Base-by-base conservation (phyloP, 2,888 invertebrate genomes). In the Eueremaeus valkanovi region DNA sequence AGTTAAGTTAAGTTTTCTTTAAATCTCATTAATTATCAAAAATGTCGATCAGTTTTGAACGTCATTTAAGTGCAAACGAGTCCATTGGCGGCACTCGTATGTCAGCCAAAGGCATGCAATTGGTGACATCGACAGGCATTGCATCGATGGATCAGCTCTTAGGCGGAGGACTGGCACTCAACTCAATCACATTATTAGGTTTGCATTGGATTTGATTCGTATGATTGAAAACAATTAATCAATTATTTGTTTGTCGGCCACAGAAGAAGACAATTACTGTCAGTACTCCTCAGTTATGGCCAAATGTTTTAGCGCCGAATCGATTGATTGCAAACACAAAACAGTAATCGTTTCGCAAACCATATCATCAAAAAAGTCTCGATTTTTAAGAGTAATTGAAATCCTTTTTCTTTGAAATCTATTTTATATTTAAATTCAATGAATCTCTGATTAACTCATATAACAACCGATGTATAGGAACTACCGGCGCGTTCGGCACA, bases 141-240 rank as follows among this genome's bases (percentile, higher is more conserved):
- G 33, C 29, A 18, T 51, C 72, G 18, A 29, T 75, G 18, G 75
- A 75, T 55, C 29, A 33, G 3, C 55, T 75, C 18, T 36, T 75
- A 16, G 75, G 75, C 18, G 72, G 72, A 27, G 75, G 75, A n/a
- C 51, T 75, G 72, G 49, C 75, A 21, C 16, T 75, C 31, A 55
- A 70, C 45, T 75, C 75, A 40, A 40, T 75, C 55, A 75, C 55
- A 29, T 42, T 75, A 29, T 51, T 75, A 1, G 75, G 75, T 75
- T 61, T n/a, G 61, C 5, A 33, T 3, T 13, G 1, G n/a, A n/a
- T n/a, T n/a, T n/a, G n/a, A n/a, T n/a, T n/a, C n/a, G n/a, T n/a
- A n/a, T n/a, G n/a, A 61, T 6, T 0, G 61, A 61, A 16, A 31
- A n/a, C 31, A 61, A 8, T 61, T 61, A 11, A 33, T 0, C 5